These are phyloP conservation scores for Neuroterus valhalla DNA, from an alignment of 1,140 invertebrate species.

Conservation along the genomic window DNA sequence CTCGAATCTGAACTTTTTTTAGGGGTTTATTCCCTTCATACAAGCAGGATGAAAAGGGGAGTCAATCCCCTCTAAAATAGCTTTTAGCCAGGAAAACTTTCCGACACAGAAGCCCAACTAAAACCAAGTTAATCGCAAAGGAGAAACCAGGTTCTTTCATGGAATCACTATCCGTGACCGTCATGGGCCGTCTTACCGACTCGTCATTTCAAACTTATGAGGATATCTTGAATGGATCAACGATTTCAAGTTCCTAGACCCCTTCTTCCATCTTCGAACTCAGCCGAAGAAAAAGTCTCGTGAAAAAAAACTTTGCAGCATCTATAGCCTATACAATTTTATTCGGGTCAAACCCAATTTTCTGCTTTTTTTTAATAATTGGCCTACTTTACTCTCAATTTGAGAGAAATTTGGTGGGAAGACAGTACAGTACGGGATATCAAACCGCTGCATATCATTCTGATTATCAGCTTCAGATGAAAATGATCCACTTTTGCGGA, in stretches of 20 bases:
- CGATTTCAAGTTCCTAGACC: neutral
- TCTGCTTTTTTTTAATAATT: too few species aligned
- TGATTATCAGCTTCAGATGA: too few species aligned
- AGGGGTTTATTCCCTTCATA: conserved; percentile 8
- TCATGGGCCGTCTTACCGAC: conserved; percentile 14
- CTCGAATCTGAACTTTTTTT: conserved; percentile 16
- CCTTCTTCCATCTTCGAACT: neutral
- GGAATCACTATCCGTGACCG: conserved; percentile 19
- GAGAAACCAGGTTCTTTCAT: conserved; percentile 27
- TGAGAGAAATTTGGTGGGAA: too few species aligned
- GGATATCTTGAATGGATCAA: conserved; percentile 16
- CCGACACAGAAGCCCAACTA: neutral
- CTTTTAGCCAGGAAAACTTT: neutral
- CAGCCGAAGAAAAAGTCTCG: neutral
- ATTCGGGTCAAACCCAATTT: too few species aligned
- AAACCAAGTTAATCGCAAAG: conserved; percentile 11
- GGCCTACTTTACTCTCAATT: too few species aligned
- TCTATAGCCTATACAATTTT: too few species aligned
- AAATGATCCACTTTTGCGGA: too few species aligned
- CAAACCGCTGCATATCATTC: too few species aligned
- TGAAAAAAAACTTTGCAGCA: too few species aligned
- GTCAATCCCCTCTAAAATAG: conserved; percentile 9
- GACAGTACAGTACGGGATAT: too few species aligned
- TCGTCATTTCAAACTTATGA: conserved; percentile 23
- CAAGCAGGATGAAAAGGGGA: neutral